Conservation (phyloP, 2,888 invertebrate genomes). For the Caenorhabditis auriculariae region DNA sequence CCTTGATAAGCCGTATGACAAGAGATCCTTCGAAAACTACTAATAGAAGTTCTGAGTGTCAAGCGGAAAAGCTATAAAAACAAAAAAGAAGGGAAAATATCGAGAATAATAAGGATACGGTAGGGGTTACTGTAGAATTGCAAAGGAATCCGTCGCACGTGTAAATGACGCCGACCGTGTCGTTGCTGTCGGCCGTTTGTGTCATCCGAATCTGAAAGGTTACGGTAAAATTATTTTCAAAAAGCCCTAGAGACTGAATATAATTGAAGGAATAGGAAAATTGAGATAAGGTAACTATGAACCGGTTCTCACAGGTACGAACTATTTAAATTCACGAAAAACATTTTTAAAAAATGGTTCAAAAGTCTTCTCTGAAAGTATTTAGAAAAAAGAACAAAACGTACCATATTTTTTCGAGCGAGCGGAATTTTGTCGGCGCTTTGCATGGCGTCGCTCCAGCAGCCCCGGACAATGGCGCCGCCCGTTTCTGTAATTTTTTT, state of each 20-base stretch:
- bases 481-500: conserved; percentile 39
- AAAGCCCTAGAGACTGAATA: background rate
- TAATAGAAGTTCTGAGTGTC: conserved; percentile 2
- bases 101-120: background rate
- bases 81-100: background rate
- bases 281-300: background rate
- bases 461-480: conserved; percentile 55
- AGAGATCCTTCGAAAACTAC: too few relatives aligned
- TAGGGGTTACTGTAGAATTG: conserved; percentile 18
- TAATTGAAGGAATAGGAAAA: background rate
- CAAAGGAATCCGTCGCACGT: conserved; percentile 55
- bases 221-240: background rate
- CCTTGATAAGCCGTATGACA: too few relatives aligned
- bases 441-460: conserved; percentile 53
- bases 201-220: conserved; percentile 40
- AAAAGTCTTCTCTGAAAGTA: background rate
- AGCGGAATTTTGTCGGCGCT: conserved; percentile 20
- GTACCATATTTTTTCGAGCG: conserved; percentile 37
- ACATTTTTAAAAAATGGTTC: too few relatives aligned
- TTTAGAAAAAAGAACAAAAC: background rate
- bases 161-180: conserved; percentile 51
- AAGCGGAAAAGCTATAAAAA: background rate
- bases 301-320: too few relatives aligned
- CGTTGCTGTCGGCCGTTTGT: conserved; percentile 15
- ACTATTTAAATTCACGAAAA: too few relatives aligned